Evolutionary conservation across 1,140 invertebrate species (phyloP).

Genomic region (Drosophila ohnishii): DNA sequence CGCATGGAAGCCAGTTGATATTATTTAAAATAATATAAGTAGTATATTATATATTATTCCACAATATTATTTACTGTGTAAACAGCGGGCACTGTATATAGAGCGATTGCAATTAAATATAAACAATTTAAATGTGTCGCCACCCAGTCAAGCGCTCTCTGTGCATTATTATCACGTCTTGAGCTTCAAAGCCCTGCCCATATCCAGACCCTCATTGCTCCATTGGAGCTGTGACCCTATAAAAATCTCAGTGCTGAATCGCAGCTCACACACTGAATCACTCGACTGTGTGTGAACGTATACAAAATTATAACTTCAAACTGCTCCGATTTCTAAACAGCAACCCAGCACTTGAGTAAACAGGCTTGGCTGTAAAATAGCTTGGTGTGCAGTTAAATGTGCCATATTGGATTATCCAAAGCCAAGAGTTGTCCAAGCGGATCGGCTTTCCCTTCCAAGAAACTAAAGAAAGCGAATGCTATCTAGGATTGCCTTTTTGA

Average conservation of each 20-base stretch:
- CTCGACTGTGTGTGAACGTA: constrained; percentile 8
- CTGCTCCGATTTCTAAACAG: constrained; percentile 30
- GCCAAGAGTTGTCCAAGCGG: constrained; percentile 21
- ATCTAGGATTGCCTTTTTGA: background rate
- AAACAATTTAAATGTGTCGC: background rate
- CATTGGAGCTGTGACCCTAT: constrained; percentile 51
- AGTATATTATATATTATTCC: background rate
- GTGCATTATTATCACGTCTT: constrained; percentile 39
- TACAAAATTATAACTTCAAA: constrained; percentile 16
- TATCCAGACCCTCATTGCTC: constrained; percentile 12
- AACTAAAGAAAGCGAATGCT: background rate
- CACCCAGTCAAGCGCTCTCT: constrained; percentile 11
- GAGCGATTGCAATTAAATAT: constrained; percentile 18
- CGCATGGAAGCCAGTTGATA: constrained; percentile 3
- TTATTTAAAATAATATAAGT: background rate
- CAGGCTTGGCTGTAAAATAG: constrained; percentile 13
- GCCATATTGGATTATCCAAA: constrained; percentile 28
- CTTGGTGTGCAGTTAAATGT: constrained; percentile 25
- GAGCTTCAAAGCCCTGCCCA: constrained; percentile 24
- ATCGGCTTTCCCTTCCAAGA: constrained; percentile 29
- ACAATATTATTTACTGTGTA: constrained; percentile 2
- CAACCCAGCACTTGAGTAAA: constrained; percentile 20
- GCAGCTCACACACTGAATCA: constrained; percentile 22
- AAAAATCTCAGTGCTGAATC: constrained; percentile 28
- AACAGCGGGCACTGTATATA: background rate